phyloP scores from a whole-genome alignment of 2,797 vertebrate species.

The Acanthurus leucopareius region DNA sequence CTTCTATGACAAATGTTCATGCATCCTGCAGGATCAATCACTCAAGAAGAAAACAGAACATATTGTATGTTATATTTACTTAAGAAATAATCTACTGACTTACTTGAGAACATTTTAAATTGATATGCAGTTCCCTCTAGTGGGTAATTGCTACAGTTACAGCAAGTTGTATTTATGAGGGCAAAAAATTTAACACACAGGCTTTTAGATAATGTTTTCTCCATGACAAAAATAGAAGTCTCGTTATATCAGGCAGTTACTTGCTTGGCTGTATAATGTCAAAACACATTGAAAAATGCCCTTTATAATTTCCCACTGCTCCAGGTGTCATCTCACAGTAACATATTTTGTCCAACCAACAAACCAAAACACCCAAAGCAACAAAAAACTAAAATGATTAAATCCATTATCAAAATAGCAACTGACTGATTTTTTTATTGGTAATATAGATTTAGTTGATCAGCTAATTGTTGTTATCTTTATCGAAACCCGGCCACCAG shows the following conservation, averaged over 20 bases:
- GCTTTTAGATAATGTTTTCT: neutral
- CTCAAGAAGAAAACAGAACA: neutral
- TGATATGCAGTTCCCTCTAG: conserved; percentile 24
- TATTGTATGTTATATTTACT: neutral
- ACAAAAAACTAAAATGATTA: neutral
- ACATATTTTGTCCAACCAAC: neutral
- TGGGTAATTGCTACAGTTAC: conserved; percentile 24
- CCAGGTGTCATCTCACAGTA: neutral
- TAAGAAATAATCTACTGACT: neutral
- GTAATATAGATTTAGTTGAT: too few species aligned
- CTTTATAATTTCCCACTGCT: too few species aligned
- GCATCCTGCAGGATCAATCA: neutral
- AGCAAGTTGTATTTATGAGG: neutral
- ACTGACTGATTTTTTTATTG: too few species aligned
- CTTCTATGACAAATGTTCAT: neutral
- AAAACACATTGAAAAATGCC: neutral
- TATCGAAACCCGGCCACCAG: conserved; percentile 29
- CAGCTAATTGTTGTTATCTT: neutral
- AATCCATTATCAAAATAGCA: neutral
- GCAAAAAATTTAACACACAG: neutral
- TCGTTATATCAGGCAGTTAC: neutral
- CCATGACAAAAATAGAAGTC: too few species aligned
- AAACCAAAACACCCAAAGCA: neutral
- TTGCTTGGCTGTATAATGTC: neutral
- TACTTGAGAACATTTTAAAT: neutral